Evolutionary conservation across 2,888 invertebrate species (phyloP), one percentile per base, ranked within the genome.

Genomic region (Piscicola geometra): DNA sequence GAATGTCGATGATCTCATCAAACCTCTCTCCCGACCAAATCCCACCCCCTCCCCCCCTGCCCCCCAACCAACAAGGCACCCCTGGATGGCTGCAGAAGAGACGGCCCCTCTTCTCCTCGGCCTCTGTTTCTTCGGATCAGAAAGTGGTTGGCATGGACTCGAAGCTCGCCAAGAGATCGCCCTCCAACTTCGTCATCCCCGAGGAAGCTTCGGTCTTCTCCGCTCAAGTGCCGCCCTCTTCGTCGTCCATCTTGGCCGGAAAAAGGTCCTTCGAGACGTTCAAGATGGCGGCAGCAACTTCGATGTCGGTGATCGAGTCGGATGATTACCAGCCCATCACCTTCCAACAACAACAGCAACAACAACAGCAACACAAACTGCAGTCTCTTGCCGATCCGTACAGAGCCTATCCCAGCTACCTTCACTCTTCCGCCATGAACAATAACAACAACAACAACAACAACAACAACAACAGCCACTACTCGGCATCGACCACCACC

Each of bases 11-110:
- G 60, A 56, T 56, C n/a, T 21, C 60, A 5, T 56, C 60, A 3
- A 56, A 56, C n/a, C 60, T 56, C 3, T 56, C 60, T 3, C 60
- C 60, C 21, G n/a, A 56, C 25, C 73, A 73, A 21, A 73, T 73
- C 25, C 73, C 73, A 0, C 73, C 73, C 3, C 73, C 73, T 15
- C 73, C 73, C 35, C 73, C 73, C 2, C 71, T 52, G 2, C 71
- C 71, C 12, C 72, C 72, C 1, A 50, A 50, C 1, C 32, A 60
- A 12, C 73, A 73, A 36, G 64, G 33, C 30, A 73, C 73, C 5
- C 73, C 73, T 18, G 73, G 64, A 25, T 73, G 73, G 73, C 28
- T 64, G 18, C 73, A 73, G 28, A 52, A 73, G 28, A 73, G 73
- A 56, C 52, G 73, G 35, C 32, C 56, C n/a, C 28, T 73, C 0